A percentile compares a stretch with the other conserved stretches of the same genome.
Evolutionary conservation across 1,140 invertebrate genomes (phyloP).

Genomic region (Thaumatotibia leucotreta): DNA sequence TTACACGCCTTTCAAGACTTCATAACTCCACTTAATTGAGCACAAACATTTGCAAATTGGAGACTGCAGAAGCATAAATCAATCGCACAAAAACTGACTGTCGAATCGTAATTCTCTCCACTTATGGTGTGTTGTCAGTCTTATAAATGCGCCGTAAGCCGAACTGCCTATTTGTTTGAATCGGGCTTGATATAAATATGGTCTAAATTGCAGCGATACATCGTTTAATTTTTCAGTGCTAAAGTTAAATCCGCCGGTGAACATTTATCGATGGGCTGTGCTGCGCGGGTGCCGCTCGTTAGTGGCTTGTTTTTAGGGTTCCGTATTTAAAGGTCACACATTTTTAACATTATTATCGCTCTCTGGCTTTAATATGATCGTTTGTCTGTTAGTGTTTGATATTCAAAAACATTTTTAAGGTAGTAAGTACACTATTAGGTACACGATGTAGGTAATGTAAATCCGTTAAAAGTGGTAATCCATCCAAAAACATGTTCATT

Average conservation of each 20-base stretch:
- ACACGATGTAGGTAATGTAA: too few relatives aligned
- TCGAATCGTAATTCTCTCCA: slow-evolving; percentile 17
- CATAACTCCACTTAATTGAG: slow-evolving; percentile 42
- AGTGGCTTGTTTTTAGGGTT: slow-evolving; percentile 23
- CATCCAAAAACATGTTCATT: too few relatives aligned
- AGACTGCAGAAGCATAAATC: slow-evolving; percentile 35
- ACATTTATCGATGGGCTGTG: slow-evolving; percentile 27
- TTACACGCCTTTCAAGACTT: slow-evolving; percentile 28
- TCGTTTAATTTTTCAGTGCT: slow-evolving; percentile 38
- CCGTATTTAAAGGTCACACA: slow-evolving; percentile 12
- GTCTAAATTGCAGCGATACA: slow-evolving; percentile 28
- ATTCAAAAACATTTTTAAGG: too few relatives aligned
- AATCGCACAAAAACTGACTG: slow-evolving; percentile 20
- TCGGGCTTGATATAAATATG: slow-evolving; percentile 18
- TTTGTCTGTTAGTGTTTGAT: too few relatives aligned
- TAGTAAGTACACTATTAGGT: too few relatives aligned
- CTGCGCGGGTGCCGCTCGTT: slow-evolving; percentile 23
- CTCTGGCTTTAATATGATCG: too few relatives aligned
- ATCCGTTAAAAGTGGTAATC: too few relatives aligned
- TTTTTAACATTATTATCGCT: too few relatives aligned
- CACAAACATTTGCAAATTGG: slow-evolving; percentile 44
- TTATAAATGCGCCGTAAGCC: slow-evolving; percentile 19
- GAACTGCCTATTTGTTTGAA: slow-evolving; percentile 12
- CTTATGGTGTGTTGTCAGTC: slow-evolving; percentile 7
- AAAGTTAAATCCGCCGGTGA: slow-evolving; percentile 28